phyloP scores from a whole-genome alignment of 2,888 invertebrate genomes.

The Volucella bombylans region DNA sequence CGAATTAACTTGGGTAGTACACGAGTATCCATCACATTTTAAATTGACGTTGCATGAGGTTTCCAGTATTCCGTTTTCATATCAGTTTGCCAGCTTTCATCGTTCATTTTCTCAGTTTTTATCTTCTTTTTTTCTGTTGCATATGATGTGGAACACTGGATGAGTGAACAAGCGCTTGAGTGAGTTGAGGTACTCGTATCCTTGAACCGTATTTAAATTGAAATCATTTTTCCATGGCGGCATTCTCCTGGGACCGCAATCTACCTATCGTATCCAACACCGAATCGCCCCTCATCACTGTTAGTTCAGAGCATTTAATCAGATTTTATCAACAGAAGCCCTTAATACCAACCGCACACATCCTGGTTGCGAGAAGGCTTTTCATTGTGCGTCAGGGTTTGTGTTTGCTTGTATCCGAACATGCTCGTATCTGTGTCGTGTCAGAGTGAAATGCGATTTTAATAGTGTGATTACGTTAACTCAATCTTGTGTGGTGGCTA shows the following conservation, averaged over 20 bases:
- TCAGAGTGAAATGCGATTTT: conserved; percentile 58
- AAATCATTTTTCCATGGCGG: conserved; percentile 60
- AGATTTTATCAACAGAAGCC: conserved; percentile 68
- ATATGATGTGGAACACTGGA: not conserved
- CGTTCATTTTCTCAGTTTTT: not conserved
- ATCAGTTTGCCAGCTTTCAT: conserved; percentile 21
- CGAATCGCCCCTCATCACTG: conserved; percentile 10
- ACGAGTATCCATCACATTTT: conserved; percentile 28
- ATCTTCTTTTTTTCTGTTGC: not conserved
- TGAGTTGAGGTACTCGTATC: conserved; percentile 4
- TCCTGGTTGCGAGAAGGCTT: conserved; percentile 12
- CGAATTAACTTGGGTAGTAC: too few relatives aligned
- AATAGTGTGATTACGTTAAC: conserved; percentile 64
- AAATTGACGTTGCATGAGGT: not conserved
- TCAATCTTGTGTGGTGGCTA: conserved; percentile 26
- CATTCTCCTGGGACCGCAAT: not conserved
- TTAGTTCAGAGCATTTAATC: conserved; percentile 59
- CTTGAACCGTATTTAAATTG: conserved; percentile 64
- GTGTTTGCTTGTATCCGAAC: conserved; percentile 6
- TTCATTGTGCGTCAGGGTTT: conserved; percentile 21
- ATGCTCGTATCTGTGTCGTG: too few relatives aligned
- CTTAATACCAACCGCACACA: conserved; percentile 60
- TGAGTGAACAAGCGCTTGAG: not conserved
- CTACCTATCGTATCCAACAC: not conserved
- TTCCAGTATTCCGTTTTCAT: too few relatives aligned